These are phyloP conservation scores for Eucriotettix oculatus DNA, from an alignment of 2,888 invertebrate species.

Conservation along the genomic window DNA sequence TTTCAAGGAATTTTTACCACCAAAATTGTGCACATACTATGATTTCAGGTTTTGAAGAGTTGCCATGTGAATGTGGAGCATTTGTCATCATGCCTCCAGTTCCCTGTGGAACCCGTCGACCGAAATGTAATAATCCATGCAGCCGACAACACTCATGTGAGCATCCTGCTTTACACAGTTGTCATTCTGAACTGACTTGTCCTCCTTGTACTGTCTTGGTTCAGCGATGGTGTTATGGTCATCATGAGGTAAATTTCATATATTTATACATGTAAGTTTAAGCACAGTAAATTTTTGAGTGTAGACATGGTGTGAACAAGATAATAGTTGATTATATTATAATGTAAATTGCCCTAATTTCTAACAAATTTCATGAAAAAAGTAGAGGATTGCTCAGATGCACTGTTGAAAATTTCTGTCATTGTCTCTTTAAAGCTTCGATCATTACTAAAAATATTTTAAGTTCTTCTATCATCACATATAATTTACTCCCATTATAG, in stretches of 20 bases:
- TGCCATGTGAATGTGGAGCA: slow-evolving; percentile 80
- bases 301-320: too few relatives aligned
- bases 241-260: slow-evolving; percentile 47
- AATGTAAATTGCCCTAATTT: too few relatives aligned
- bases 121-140: slow-evolving; percentile 64
- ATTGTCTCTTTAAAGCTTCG: too few relatives aligned
- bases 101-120: slow-evolving; percentile 77
- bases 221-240: slow-evolving; percentile 67
- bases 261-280: too few relatives aligned
- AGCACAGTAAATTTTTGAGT: too few relatives aligned
- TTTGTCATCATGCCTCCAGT: slow-evolving; percentile 80
- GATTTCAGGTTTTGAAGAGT: slow-evolving; percentile 57
- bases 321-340: too few relatives aligned
- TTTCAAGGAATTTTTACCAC: neutral
- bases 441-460: too few relatives aligned
- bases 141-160: slow-evolving; percentile 56
- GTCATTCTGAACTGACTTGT: slow-evolving; percentile 57
- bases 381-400: too few relatives aligned
- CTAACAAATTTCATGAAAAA: too few relatives aligned
- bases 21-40: neutral
- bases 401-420: too few relatives aligned
- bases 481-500: too few relatives aligned
- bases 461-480: too few relatives aligned
- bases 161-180: slow-evolving; percentile 70
- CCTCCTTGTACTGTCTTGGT: slow-evolving; percentile 78